A percentile compares a stretch with the other conserved stretches of the same genome.
Conservation (phyloP, 1,140 invertebrate genomes). For the Thaumetopoea pityocampa region DNA sequence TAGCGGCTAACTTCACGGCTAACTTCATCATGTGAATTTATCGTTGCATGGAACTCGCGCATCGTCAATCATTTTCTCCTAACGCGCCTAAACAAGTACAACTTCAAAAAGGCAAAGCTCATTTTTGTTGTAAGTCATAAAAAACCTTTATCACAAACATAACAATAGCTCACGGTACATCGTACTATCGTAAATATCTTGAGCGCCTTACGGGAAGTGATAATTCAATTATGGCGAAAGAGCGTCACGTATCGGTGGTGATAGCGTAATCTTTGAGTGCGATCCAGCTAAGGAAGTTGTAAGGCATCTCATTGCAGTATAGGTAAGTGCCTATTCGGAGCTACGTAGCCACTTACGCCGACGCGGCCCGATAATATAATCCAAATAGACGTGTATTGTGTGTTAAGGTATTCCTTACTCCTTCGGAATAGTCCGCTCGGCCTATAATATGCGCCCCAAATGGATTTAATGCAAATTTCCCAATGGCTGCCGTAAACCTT, state of each 20-base stretch:
- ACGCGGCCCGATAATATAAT: slow-evolving; percentile 60
- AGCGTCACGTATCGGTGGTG: slow-evolving; percentile 46
- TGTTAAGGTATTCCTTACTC: slow-evolving; percentile 35
- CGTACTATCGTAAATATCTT: slow-evolving; percentile 38
- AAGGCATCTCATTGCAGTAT: slow-evolving; percentile 59
- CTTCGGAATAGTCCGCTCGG: slow-evolving; percentile 28
- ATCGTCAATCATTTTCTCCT: too few species aligned
- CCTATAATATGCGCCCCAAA: slow-evolving; percentile 51
- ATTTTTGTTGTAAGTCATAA: too few species aligned
- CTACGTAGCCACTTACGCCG: slow-evolving; percentile 61
- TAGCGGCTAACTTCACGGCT: too few species aligned
- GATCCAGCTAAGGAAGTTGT: slow-evolving; percentile 54
- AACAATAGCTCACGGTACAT: slow-evolving; percentile 18
- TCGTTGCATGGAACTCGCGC: too few species aligned
- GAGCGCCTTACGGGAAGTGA: slow-evolving; percentile 44
- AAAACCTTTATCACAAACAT: slow-evolving; percentile 19
- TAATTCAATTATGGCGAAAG: slow-evolving; percentile 66
- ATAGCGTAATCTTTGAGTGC: slow-evolving; percentile 56
- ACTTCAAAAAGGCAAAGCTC: too few species aligned
- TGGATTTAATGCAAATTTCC: slow-evolving; percentile 58
- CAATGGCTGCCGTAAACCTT: too few species aligned
- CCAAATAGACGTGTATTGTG: slow-evolving; percentile 62
- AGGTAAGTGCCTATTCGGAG: slow-evolving; percentile 69
- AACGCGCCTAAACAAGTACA: too few species aligned
- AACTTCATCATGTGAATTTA: too few species aligned